Evolutionary conservation across 1,140 invertebrate species (phyloP).

Genomic region (Apis florea): DNA sequence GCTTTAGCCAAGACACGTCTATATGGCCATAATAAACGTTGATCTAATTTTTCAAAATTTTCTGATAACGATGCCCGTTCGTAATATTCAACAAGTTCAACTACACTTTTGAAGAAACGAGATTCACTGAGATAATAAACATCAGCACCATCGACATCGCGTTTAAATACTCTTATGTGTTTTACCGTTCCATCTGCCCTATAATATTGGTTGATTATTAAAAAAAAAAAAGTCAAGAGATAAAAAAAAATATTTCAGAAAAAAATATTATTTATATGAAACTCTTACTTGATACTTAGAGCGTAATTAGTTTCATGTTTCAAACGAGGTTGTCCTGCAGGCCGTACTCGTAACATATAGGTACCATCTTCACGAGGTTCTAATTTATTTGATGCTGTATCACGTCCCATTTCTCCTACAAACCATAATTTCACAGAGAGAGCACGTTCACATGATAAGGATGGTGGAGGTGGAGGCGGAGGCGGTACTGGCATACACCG

Average conservation of each 20-base stretch:
- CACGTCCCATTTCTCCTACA: constrained; percentile 93
- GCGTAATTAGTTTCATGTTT: constrained; percentile 89
- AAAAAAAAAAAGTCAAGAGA: not conserved
- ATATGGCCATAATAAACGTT: constrained; percentile 88
- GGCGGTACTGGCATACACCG: constrained; percentile 84
- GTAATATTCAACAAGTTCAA: constrained; percentile 94
- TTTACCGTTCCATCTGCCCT: constrained; percentile 92
- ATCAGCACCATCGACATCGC: constrained; percentile 81
- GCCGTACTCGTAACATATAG: constrained; percentile 92
- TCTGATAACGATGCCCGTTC: constrained; percentile 92
- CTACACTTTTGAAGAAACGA: constrained; percentile 93
- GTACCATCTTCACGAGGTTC: constrained; percentile 92
- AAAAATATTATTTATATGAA: not conserved
- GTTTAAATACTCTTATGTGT: constrained; percentile 93
- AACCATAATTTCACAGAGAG: constrained; percentile 85
- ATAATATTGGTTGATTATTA: constrained; percentile 9
- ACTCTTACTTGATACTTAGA: constrained; percentile 92
- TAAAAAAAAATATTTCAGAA: too few species aligned
- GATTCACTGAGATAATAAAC: constrained; percentile 91
- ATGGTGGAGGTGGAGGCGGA: constrained; percentile 80
- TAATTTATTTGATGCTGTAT: constrained; percentile 88
- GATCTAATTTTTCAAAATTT: constrained; percentile 93
- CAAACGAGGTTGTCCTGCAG: constrained; percentile 80
- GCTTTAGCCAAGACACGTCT: constrained; percentile 87
- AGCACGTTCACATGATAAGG: constrained; percentile 81